phyloP scores from a whole-genome alignment of 2,797 vertebrate genomes.

The Arrhamphus sclerolepis region DNA sequence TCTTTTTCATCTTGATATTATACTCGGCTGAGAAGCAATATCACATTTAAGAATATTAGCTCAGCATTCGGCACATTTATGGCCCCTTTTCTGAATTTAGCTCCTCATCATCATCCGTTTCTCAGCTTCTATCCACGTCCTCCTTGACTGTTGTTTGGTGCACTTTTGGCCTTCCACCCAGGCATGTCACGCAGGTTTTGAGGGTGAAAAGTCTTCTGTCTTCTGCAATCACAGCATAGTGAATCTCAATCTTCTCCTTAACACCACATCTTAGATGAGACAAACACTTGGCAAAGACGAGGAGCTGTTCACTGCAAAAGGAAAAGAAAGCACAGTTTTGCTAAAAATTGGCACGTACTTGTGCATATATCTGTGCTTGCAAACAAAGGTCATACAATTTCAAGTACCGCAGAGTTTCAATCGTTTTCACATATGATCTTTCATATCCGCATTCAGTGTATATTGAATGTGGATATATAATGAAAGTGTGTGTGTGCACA shows the following conservation, averaged over 20 bases:
- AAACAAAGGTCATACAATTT: too few species aligned
- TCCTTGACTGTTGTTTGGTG: too few species aligned
- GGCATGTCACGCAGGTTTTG: constrained; percentile 2
- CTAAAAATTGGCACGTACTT: neutral
- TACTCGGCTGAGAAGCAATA: too few species aligned
- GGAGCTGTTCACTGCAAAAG: neutral
- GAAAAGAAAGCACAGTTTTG: neutral
- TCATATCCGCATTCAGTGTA: constrained; percentile 33
- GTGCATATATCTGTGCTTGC: neutral
- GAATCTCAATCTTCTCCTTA: constrained; percentile 13
- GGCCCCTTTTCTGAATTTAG: too few species aligned
- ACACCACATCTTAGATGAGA: constrained; percentile 2
- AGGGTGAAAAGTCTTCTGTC: constrained; percentile 9
- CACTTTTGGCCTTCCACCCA: neutral
- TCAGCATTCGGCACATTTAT: too few species aligned
- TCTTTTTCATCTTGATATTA: too few species aligned
- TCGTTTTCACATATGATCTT: constrained; percentile 9
- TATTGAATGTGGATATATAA: too few species aligned
- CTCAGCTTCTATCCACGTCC: too few species aligned
- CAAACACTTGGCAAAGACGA: neutral
- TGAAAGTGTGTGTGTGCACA: constrained; percentile 4
- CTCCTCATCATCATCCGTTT: too few species aligned
- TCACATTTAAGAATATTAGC: too few species aligned
- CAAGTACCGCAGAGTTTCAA: neutral
- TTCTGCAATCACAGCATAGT: constrained; percentile 15